Conservation (phyloP, 2,113 vertebrate species). For the Megaceryle maxima region DNA sequence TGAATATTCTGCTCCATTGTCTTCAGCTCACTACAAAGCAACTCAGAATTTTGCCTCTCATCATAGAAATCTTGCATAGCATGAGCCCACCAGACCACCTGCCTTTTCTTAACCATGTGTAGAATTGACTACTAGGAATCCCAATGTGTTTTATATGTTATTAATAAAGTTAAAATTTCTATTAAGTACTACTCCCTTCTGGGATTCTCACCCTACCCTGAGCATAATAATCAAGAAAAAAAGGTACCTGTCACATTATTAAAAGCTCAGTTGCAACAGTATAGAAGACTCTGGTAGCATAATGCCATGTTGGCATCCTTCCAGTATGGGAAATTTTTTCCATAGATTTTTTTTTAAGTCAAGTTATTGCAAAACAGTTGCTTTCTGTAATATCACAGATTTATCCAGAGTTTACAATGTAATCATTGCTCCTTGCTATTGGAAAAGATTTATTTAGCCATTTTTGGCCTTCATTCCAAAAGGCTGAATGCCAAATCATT, state of each 20-base stretch:
- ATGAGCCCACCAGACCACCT: neutral
- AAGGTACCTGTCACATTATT: neutral
- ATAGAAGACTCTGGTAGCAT: neutral
- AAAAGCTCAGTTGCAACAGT: neutral
- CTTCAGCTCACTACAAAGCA: neutral
- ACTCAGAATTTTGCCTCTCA: neutral
- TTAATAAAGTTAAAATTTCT: conserved; percentile 41
- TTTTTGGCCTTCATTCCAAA: conserved; percentile 61
- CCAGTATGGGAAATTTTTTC: neutral
- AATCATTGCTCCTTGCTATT: conserved; percentile 64
- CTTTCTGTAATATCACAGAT: conserved; percentile 62
- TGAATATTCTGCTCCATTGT: neutral
- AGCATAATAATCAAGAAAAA: neutral
- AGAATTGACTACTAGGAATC: neutral
- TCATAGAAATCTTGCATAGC: neutral
- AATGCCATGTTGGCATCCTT: conserved; percentile 21
- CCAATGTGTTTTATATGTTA: neutral
- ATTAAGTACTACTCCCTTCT: neutral
- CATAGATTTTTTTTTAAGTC: neutral
- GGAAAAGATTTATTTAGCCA: conserved; percentile 68
- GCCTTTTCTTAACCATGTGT: neutral
- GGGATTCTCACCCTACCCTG: neutral
- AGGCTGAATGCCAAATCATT: conserved; percentile 67
- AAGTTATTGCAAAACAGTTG: conserved; percentile 55
- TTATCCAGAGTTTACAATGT: conserved; percentile 64